These are phyloP conservation scores for Setophaga kirtlandii DNA, from an alignment of 2,113 vertebrate species.

Conservation along the genomic window DNA sequence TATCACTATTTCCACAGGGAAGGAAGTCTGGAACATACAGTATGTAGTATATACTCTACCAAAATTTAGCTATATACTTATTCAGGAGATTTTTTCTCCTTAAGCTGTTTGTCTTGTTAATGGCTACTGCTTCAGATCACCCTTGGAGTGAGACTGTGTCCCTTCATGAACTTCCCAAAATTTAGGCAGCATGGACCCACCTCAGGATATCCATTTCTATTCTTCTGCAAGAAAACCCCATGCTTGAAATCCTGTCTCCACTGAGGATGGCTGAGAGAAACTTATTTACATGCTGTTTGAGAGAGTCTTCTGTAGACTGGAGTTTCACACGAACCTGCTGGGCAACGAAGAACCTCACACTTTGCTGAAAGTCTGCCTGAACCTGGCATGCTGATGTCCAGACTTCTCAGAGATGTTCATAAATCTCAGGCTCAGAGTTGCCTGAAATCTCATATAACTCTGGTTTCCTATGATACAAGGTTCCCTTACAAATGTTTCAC, in stretches of 20 bases:
- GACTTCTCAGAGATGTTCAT: background rate
- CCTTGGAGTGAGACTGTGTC: background rate
- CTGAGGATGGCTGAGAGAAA: fast-evolving
- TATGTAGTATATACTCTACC: background rate
- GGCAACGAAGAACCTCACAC: background rate
- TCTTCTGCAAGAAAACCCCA: background rate
- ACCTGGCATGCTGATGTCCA: background rate
- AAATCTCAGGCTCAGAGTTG: background rate
- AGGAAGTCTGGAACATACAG: background rate
- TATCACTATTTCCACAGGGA: background rate
- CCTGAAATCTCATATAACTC: background rate
- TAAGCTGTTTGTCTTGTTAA: background rate
- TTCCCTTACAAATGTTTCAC: conserved; percentile 11
- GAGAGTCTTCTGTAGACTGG: background rate
- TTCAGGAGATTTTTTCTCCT: background rate
- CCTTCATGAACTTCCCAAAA: background rate
- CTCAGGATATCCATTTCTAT: background rate
- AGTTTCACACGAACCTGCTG: background rate
- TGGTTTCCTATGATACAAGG: background rate
- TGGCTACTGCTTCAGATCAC: background rate
- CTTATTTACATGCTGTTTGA: background rate
- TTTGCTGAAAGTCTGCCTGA: background rate
- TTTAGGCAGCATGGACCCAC: background rate
- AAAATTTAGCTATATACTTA: background rate
- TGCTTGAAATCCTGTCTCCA: background rate